Conservation (phyloP, 2,888 invertebrate species). For the Agrochola lota region DNA sequence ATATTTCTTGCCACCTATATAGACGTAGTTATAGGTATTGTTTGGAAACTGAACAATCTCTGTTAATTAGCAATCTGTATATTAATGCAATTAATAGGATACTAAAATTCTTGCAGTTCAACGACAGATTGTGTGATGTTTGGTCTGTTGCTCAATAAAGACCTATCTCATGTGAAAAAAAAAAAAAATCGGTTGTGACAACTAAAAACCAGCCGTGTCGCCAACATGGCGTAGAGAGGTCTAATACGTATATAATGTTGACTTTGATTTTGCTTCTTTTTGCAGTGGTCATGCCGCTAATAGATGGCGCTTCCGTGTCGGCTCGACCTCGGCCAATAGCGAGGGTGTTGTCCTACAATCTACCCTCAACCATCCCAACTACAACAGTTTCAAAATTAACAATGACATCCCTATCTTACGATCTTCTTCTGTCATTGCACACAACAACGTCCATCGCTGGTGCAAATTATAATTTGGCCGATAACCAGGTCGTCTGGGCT, state of each 20-base stretch:
- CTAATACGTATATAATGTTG: no score
- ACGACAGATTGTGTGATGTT: not conserved
- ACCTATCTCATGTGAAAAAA: no score
- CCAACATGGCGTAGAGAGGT: no score
- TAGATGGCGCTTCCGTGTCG: slow-evolving; percentile 64
- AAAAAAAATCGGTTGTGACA: not conserved
- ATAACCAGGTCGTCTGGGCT: slow-evolving; percentile 76
- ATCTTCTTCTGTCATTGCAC: not conserved
- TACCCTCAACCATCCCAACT: slow-evolving; percentile 22
- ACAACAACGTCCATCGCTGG: slow-evolving; percentile 60
- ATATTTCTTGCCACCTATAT: slow-evolving; percentile 6
- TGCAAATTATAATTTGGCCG: slow-evolving; percentile 72
- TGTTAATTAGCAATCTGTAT: slow-evolving; percentile 17
- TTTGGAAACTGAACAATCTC: not conserved
- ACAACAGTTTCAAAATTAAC: not conserved
- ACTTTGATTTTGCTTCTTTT: not conserved
- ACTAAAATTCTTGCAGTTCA: slow-evolving; percentile 1
- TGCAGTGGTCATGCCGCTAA: slow-evolving; percentile 37
- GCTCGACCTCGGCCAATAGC: slow-evolving; percentile 68
- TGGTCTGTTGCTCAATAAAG: not conserved
- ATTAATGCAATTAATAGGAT: slow-evolving; percentile 20
- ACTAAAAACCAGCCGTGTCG: not conserved
- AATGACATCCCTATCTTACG: slow-evolving; percentile 27
- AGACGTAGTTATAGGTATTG: not conserved
- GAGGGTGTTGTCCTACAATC: slow-evolving; percentile 64